phyloP scores from a whole-genome alignment of 2,888 invertebrate species.

The Orthosia cruda region DNA sequence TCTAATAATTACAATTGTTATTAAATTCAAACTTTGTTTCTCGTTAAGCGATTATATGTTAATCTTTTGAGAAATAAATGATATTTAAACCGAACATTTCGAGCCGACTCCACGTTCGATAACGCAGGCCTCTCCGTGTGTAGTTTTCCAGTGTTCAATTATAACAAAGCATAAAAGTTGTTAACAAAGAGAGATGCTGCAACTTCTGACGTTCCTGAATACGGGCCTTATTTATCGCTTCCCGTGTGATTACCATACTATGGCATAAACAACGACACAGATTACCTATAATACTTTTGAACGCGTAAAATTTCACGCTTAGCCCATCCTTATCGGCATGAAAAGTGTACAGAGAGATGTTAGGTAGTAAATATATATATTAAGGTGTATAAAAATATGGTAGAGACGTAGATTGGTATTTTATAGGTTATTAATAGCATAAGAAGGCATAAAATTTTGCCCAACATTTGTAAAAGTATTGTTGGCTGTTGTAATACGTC shows the following conservation, averaged over 20 bases:
- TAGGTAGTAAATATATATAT: conserved; percentile 64
- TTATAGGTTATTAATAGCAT: conserved; percentile 67
- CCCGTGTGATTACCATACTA: conserved; percentile 79
- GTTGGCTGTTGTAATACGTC: not conserved
- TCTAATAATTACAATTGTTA: no score
- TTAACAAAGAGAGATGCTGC: conserved; percentile 76
- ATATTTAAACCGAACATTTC: no score
- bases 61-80: no score
- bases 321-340: conserved; percentile 70
- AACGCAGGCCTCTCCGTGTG: conserved; percentile 53
- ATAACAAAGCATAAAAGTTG: conserved; percentile 80
- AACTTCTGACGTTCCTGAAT: conserved; percentile 76
- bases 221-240: conserved; percentile 79
- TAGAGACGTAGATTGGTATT: conserved; percentile 48
- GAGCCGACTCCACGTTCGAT: conserved; percentile 28
- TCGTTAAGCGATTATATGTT: no score
- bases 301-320: conserved; percentile 76
- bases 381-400: conserved; percentile 58
- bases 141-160: conserved; percentile 74
- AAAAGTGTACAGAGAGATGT: conserved; percentile 65
- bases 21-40: no score
- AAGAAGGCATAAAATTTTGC: conserved; percentile 58
- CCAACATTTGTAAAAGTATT: conserved; percentile 48
- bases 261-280: conserved; percentile 77
- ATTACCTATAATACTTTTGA: conserved; percentile 71